Percentiles rank a stretch among this genome's conserved stretches.
These are phyloP conservation scores for Oscheius sp. DNA, from an alignment of 2,888 invertebrate genomes.

Conservation along the genomic window DNA sequence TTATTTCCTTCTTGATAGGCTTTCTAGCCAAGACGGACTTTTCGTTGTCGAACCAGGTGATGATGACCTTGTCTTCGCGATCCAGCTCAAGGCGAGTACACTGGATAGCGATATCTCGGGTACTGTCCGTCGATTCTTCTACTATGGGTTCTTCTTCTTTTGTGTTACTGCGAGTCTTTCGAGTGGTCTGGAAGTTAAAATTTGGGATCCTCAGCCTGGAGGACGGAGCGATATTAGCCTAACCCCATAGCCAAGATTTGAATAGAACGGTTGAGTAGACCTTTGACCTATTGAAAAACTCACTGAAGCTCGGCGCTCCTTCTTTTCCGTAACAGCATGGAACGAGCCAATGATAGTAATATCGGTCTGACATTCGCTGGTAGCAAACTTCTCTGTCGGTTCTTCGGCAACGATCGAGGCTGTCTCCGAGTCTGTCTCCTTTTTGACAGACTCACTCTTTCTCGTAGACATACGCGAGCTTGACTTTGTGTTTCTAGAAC, in stretches of 20 bases:
- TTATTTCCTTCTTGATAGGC: constrained; percentile 5
- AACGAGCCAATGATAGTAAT: constrained; percentile 12
- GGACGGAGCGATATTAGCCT: not conserved
- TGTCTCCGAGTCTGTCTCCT: not conserved
- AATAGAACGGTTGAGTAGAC: not conserved
- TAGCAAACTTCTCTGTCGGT: not conserved
- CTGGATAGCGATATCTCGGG: constrained; percentile 24
- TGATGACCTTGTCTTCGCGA: constrained; percentile 40
- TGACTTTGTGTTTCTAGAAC: not conserved
- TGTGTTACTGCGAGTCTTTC: not conserved
- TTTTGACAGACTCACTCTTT: not conserved
- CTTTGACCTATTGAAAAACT: not conserved
- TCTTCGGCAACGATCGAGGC: not conserved
- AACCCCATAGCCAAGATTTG: not conserved
- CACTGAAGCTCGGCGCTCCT: constrained; percentile 17
- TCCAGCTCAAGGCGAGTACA: constrained; percentile 40
- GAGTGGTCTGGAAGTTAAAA: not conserved
- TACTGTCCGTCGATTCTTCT: too few species aligned
- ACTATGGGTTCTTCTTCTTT: not conserved
- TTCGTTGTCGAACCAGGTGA: constrained; percentile 7
- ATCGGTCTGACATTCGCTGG: constrained; percentile 13
- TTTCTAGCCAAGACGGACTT: not conserved
- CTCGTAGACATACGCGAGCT: not conserved
- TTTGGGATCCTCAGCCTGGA: not conserved
- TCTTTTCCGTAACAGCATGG: constrained; percentile 16